Conservation (phyloP, 1,140 invertebrate species). For the Lepidotrigona ventralis region DNA sequence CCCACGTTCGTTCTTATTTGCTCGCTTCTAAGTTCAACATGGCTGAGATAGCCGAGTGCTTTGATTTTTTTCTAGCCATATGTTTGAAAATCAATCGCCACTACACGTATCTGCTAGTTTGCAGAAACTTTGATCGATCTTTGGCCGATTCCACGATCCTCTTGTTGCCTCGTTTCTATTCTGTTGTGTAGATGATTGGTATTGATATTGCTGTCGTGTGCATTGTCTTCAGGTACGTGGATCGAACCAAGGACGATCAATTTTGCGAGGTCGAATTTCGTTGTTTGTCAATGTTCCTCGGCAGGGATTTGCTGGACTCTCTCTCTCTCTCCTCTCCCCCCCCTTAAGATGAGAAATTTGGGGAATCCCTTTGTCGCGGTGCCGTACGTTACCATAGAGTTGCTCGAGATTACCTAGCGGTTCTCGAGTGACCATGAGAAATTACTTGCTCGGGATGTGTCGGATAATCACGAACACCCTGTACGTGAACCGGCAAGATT, state of each 20-base stretch:
- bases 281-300: constrained; percentile 51
- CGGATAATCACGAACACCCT: constrained; percentile 67
- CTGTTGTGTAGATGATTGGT: too few species aligned
- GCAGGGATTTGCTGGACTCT: constrained; percentile 35
- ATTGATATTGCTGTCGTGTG: not conserved
- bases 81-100: not conserved
- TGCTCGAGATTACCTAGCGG: constrained; percentile 59
- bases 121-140: not conserved
- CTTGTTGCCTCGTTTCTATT: too few species aligned
- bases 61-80: too few species aligned
- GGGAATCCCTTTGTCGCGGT: constrained; percentile 65
- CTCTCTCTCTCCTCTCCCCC: not conserved
- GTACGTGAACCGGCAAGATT: constrained; percentile 64
- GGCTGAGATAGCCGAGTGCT: too few species aligned
- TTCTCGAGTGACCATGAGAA: constrained; percentile 67
- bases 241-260: not conserved
- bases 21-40: not conserved
- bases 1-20: not conserved
- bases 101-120: not conserved
- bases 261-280: constrained; percentile 57
- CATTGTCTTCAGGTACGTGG: too few species aligned
- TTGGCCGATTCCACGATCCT: not conserved
- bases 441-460: constrained; percentile 67
- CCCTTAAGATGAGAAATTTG: constrained; percentile 59
- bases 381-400: constrained; percentile 56